phyloP scores from a whole-genome alignment of 2,888 invertebrate species.

The Fissipunctia ypsillon region DNA sequence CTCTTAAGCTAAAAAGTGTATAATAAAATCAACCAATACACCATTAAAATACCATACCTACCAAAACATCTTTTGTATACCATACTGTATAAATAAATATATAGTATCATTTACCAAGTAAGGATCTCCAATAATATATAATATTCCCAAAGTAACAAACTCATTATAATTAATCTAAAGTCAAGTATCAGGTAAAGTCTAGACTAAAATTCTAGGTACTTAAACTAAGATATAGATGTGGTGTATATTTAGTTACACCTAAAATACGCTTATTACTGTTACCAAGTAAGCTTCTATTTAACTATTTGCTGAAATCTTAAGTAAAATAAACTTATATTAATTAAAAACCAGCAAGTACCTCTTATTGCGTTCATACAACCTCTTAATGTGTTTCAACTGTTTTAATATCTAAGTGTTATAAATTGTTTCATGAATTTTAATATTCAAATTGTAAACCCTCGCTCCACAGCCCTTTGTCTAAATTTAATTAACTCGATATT shows the following conservation, averaged over 20 bases:
- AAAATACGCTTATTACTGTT: conserved; percentile 9
- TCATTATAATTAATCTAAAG: background rate
- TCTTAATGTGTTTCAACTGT: conserved; percentile 40
- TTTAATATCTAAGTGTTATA: conserved; percentile 46
- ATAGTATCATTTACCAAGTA: background rate
- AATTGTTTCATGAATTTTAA: conserved; percentile 54
- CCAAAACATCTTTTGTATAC: too few relatives aligned
- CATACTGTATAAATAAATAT: background rate
- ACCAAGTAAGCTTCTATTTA: conserved; percentile 26
- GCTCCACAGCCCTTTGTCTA: conserved; percentile 46
- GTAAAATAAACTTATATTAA: conserved; percentile 41
- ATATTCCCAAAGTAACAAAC: conserved; percentile 5
- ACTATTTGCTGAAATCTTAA: conserved; percentile 28
- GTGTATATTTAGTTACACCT: conserved; percentile 11
- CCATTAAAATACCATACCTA: background rate
- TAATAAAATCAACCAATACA: background rate
- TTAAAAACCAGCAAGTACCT: conserved; percentile 36
- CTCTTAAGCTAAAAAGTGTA: too few relatives aligned
- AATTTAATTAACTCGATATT: conserved; percentile 52
- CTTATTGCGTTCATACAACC: conserved; percentile 43
- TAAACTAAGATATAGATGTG: background rate
- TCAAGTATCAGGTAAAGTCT: conserved; percentile 19
- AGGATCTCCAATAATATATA: background rate
- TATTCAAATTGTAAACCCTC: conserved; percentile 46
- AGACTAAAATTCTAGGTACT: conserved; percentile 17